Base-by-base conservation (phyloP, 2,797 vertebrate species). In the Malacoraja senta region DNA sequence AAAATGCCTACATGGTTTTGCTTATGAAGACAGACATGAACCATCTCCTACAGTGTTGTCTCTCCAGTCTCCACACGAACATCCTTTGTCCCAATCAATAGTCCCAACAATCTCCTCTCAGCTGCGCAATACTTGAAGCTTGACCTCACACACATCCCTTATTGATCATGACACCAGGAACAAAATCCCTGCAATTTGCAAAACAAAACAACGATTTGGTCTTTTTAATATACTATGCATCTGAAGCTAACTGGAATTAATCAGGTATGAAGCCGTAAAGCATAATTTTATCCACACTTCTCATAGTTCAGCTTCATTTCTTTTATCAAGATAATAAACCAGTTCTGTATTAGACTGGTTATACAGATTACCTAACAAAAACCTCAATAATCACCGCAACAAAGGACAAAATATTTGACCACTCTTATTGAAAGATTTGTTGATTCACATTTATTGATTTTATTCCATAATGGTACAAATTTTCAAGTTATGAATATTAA, bases 21-120 rank as follows among this genome's bases (percentile, higher is more conserved):
- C 9, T 21, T 44, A 2, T 10, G 26, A 26, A 74, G 58, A 53
- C 17, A 53, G 1, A 76, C 19, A 92, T 74, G 72, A 92, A 29
- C 68, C 90, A 74, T 38, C 44, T 76, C 35, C 88, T 91, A n/a
- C 32, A 90, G 32, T 35, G 32, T 32, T 38, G n/a, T 15, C 1
- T 91, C 24, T 58, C 71, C 35, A 91, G 90, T 58, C 32, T 74
- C 71, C 68, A 92, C 15, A 76, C 71, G 72, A 71, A 74, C 71
- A 76, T 92, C 72, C 90, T 92, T 53, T 12, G 15, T 24, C 68
- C 68, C 38, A 92, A 93, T 93, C 93, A 72, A 93, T 93, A 68
- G 93, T 94, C 95, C 93, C 95, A 94, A 91, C 84, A 92, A 53
- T 94, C 94, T 95, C 94, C 94, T n/a, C n/a, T 95, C 94, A 93